Evolutionary conservation across 2,797 vertebrate genomes (phyloP), one percentile per base, ranked within the genome.

Genomic region (Acrocephalus scirpaceus): DNA sequence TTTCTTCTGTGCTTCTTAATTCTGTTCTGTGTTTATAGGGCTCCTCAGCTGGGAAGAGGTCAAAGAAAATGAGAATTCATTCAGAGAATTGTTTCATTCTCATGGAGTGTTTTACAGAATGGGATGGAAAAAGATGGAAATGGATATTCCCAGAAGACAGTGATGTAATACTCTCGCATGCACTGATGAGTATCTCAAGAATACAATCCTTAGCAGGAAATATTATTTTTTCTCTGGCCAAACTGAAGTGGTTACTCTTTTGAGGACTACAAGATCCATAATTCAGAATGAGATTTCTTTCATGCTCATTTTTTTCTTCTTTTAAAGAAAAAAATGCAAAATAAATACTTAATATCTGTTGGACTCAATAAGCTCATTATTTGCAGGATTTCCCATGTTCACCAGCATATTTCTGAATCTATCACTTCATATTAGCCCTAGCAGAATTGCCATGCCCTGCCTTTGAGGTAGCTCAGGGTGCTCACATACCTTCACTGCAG

Each of bases 51-150:
- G 66, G 51, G 42, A 84, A 83, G 65, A 93, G 64, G 74, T 20
- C 77, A 73, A 62, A 92, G 77, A 90, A 95, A 92, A 81, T 9
- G 23, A 64, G 74, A 84, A 58, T 90, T 84, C 61, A 78, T 84
- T 90, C 62, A 85, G 77, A 62, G 81, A 88, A 87, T 3, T 1
- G 1, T 32, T 88, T 92, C 54, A 61, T 83, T 90, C 82, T 79
- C 88, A 66, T n/a, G 25, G 50, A 72, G 58, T 16, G 10, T 74
- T 88, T 77, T 66, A 73, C n/a, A 88, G 80, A 91, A 81, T 18
- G 23, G 54, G 29, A 74, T 4, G 57, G 80, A 69, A 66, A 71
- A 86, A 62, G 60, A 90, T 11, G 26, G 56, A 81, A 94, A 60
- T 9, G n/a, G 67, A 88, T 84, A 75, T 76, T 88, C 83, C 65